Percentiles rank a stretch among this genome's conserved stretches.
Conservation (phyloP, 37 sponge, comb jelly and placozoan species). For the Ephydatia muelleri region DNA sequence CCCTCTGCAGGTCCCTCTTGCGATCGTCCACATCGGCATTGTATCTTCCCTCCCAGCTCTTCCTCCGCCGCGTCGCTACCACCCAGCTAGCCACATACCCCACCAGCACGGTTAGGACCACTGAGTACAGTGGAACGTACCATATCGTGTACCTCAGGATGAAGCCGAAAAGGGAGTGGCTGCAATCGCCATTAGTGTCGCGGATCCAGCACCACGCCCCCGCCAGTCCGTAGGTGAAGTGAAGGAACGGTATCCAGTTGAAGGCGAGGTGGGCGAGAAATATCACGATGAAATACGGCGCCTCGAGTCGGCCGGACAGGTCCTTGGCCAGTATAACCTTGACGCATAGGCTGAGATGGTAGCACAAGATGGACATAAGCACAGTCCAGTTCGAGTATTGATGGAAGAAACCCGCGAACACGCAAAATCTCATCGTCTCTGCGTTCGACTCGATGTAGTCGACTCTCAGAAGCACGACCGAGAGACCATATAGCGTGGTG, state of each 20-base stretch:
- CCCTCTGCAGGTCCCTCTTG: slow-evolving; percentile 23
- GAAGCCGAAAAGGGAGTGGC: neutral
- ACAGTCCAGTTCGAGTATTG: slow-evolving; percentile 45
- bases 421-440: slow-evolving; percentile 2
- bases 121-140: slow-evolving; percentile 42
- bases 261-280: slow-evolving; percentile 52
- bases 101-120: slow-evolving; percentile 15
- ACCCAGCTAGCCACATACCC: slow-evolving; percentile 16
- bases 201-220: slow-evolving; percentile 84
- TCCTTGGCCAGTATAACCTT: slow-evolving; percentile 22
- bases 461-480: slow-evolving; percentile 18
- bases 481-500: slow-evolving; percentile 31
- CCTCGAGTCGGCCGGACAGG: slow-evolving; percentile 23
- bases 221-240: slow-evolving; percentile 51
- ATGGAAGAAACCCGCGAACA: slow-evolving; percentile 26
- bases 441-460: neutral
- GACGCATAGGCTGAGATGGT: slow-evolving; percentile 46
- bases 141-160: slow-evolving; percentile 23
- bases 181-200: slow-evolving; percentile 16
- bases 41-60: slow-evolving; percentile 28
- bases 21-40: neutral
- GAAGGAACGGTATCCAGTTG: slow-evolving; percentile 69
- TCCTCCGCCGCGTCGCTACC: neutral
- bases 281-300: slow-evolving; percentile 26
- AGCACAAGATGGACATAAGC: slow-evolving; percentile 31